Conservation (phyloP, 2,113 vertebrate species). For the Elaphurus davidianus region DNA sequence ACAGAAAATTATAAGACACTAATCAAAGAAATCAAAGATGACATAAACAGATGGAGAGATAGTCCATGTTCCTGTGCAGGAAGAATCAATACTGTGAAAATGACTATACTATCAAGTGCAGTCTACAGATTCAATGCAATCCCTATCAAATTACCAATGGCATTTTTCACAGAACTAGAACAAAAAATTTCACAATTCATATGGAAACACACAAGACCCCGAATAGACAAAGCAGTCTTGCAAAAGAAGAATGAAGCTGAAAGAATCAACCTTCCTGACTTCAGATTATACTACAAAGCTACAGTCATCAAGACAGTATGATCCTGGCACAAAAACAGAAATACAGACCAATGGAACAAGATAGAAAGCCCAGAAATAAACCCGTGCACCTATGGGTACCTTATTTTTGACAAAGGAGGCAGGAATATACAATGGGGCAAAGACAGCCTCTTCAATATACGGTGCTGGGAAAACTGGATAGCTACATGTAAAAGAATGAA, state of each 20-base stretch:
- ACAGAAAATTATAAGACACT: neutral
- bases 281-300: neutral
- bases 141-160: neutral
- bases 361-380: neutral
- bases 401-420: neutral
- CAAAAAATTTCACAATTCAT: neutral
- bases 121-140: neutral
- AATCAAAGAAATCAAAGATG: neutral
- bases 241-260: neutral
- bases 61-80: neutral
- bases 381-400: neutral
- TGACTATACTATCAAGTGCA: neutral
- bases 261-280: neutral
- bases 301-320: neutral
- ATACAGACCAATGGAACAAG: neutral
- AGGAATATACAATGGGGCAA: neutral
- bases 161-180: neutral
- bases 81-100: neutral
- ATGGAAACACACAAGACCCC: neutral
- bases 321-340: neutral
- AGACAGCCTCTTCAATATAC: neutral
- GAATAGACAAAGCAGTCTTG: neutral
- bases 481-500: neutral
- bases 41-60: neutral
- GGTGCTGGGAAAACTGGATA: neutral